A percentile compares a stretch with the other conserved stretches of the same genome.
Conservation (phyloP, 2,113 vertebrate genomes). For the Melanostigma gelatinosum region DNA sequence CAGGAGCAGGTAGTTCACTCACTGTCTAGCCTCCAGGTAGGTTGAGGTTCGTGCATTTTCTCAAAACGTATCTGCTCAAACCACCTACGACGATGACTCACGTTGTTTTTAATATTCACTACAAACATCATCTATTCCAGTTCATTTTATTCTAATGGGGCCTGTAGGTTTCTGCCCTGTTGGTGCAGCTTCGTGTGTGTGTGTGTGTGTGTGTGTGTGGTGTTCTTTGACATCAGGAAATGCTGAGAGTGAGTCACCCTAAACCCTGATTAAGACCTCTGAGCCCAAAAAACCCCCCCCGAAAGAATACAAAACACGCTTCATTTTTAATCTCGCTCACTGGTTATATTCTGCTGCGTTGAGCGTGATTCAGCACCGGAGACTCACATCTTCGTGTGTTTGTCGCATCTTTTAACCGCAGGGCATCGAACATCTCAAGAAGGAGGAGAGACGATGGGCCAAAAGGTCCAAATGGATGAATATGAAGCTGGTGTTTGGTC, state of each 20-base stretch:
- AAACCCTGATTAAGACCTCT: background rate
- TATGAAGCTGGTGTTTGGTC: constrained; percentile 98
- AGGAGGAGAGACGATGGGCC: constrained; percentile 98
- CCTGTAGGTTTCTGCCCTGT: background rate
- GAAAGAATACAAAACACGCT: background rate
- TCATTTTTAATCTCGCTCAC: background rate
- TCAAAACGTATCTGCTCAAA: background rate
- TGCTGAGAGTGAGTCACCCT: constrained; percentile 31
- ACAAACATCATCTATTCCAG: constrained; percentile 40
- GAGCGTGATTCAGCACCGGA: background rate
- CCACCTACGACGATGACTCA: constrained; percentile 56
- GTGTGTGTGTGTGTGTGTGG: background rate
- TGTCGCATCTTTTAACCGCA: constrained; percentile 81
- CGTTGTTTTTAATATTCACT: constrained; percentile 23
- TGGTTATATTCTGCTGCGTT: constrained; percentile 13
- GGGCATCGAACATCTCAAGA: constrained; percentile 99
- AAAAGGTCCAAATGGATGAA: constrained; percentile 99
- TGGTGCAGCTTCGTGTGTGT: background rate
- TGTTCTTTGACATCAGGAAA: background rate
- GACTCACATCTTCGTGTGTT: background rate
- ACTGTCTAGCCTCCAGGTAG: background rate
- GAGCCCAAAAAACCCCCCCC: background rate
- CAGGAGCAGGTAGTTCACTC: constrained; percentile 19
- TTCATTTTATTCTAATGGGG: background rate
- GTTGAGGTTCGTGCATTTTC: constrained; percentile 16